A percentile compares a stretch with the other conserved stretches of the same genome.
Conservation (phyloP, 2,797 vertebrate species). For the Sebastes nivosus region DNA sequence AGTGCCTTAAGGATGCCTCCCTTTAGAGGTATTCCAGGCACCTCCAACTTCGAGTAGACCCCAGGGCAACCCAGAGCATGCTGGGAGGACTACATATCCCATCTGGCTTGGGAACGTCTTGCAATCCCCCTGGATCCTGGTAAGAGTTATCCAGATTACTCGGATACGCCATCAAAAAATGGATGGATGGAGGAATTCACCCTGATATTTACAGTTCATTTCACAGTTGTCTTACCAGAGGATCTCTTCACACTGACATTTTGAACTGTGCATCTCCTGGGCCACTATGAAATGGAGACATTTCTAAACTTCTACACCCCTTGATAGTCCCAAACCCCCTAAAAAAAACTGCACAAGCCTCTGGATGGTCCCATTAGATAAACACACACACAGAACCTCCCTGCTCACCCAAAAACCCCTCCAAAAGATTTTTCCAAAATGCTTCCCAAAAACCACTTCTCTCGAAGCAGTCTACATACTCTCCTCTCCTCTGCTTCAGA, state of each 20-base stretch:
- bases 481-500: slow-evolving; percentile 37
- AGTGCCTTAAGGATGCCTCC: neutral
- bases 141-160: neutral
- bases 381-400: slow-evolving; percentile 7
- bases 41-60: neutral
- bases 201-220: neutral
- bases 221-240: neutral
- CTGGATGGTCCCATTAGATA: slow-evolving; percentile 38
- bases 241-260: slow-evolving; percentile 7
- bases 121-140: too few relatives aligned
- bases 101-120: too few relatives aligned
- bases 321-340: slow-evolving; percentile 34
- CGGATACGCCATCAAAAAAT: neutral
- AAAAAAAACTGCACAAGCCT: slow-evolving; percentile 43
- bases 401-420: neutral
- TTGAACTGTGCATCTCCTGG: neutral
- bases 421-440: slow-evolving; percentile 3
- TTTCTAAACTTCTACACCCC: neutral
- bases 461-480: slow-evolving; percentile 23
- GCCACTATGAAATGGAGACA: neutral
- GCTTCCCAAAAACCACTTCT: slow-evolving; percentile 28
- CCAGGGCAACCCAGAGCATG: too few relatives aligned
- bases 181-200: neutral
- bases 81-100: too few relatives aligned
- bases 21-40: neutral